These are phyloP conservation scores for Adelosebastes latens DNA, from an alignment of 2,797 vertebrate species.

Conservation along the genomic window DNA sequence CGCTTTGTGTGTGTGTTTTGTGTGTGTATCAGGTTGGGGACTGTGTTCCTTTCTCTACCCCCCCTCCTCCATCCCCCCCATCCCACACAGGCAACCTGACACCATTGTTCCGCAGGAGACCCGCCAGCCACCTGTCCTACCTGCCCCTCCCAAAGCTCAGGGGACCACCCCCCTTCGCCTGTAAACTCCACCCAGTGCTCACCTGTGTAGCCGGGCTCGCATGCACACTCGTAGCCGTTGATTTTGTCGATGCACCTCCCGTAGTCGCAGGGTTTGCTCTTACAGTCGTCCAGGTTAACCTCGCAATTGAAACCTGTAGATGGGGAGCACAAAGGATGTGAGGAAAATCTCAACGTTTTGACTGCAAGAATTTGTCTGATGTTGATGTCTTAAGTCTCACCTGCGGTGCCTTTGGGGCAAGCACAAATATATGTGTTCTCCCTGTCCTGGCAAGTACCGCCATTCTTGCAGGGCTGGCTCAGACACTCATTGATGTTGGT, in stretches of 20 bases:
- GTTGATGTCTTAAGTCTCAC: slow-evolving; percentile 35
- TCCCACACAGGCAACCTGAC: slow-evolving; percentile 77
- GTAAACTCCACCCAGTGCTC: slow-evolving; percentile 75
- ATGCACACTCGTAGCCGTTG: slow-evolving; percentile 94
- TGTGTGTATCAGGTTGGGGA: slow-evolving; percentile 72
- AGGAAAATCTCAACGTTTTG: not conserved
- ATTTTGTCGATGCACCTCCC: slow-evolving; percentile 98
- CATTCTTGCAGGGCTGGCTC: slow-evolving; percentile 95
- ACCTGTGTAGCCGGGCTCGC: slow-evolving; percentile 95
- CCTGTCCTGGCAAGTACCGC: slow-evolving; percentile 93
- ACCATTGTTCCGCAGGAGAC: slow-evolving; percentile 74
- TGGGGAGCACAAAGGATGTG: not conserved
- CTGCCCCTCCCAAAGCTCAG: slow-evolving; percentile 69
- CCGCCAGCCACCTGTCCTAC: slow-evolving; percentile 85
- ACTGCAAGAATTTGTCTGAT: not conserved
- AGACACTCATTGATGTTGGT: slow-evolving; percentile 96
- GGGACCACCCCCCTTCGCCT: slow-evolving; percentile 70
- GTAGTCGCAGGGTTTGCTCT: slow-evolving; percentile 92
- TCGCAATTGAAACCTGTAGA: slow-evolving; percentile 92
- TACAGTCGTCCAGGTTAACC: slow-evolving; percentile 94
- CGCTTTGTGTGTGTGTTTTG: slow-evolving; percentile 59
- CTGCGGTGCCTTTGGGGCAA: slow-evolving; percentile 94
- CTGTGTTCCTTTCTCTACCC: slow-evolving; percentile 62
- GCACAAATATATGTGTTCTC: slow-evolving; percentile 91
- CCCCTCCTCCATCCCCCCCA: not conserved